Percentiles rank a stretch among this genome's conserved stretches.
Evolutionary conservation across 2,797 vertebrate genomes (phyloP).

Genomic region (Otus scops): DNA sequence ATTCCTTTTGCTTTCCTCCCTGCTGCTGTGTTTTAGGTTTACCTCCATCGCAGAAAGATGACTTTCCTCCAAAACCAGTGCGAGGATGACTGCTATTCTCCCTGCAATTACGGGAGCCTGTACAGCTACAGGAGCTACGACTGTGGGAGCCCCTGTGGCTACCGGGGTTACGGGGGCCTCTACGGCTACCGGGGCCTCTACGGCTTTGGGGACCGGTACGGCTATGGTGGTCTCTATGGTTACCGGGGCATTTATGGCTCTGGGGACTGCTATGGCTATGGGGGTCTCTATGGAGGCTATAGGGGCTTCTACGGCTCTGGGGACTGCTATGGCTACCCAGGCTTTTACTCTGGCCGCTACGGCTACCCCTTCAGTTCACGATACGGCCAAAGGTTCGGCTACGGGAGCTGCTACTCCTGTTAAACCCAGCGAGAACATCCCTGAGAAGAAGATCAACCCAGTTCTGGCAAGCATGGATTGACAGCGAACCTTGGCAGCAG

Average conservation of each 20-base stretch:
- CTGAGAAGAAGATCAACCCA: not conserved
- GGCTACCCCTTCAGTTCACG: not conserved
- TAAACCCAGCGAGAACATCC: accelerated
- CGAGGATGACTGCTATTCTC: conserved; percentile 10
- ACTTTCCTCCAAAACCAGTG: conserved; percentile 7
- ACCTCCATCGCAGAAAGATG: not conserved
- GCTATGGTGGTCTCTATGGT: not conserved
- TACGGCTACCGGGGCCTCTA: not conserved
- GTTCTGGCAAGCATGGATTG: not conserved
- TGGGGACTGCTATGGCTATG: not conserved
- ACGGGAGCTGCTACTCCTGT: not conserved
- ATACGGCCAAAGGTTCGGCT: not conserved
- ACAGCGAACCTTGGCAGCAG: not conserved
- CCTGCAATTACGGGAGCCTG: not conserved
- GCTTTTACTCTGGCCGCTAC: not conserved
- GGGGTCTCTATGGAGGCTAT: not conserved
- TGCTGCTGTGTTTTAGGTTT: not conserved
- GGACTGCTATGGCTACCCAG: conserved; percentile 3
- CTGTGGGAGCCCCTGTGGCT: not conserved
- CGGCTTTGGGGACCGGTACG: not conserved
- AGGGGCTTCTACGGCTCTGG: conserved; percentile 9
- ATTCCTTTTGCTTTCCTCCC: not conserved
- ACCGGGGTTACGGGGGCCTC: not conserved
- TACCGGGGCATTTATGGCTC: not conserved
- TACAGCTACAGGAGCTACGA: not conserved